phyloP scores from a whole-genome alignment of 2,888 invertebrate species.

The Andrena minutula region DNA sequence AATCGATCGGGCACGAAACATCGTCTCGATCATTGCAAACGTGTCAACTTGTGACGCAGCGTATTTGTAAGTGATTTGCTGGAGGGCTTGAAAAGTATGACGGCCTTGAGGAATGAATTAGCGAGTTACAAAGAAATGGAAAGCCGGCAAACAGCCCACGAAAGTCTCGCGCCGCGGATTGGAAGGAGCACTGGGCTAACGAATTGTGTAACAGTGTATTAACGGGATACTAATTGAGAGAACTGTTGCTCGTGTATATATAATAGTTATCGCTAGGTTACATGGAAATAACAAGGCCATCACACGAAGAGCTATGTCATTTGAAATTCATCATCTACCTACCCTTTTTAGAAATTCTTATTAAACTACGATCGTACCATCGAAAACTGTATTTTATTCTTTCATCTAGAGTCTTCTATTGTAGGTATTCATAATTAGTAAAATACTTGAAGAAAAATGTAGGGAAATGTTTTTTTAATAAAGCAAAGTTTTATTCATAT shows the following conservation, averaged over 20 bases:
- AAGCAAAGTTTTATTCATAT: too few relatives aligned
- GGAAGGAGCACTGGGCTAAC: constrained; percentile 61
- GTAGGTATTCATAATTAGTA: too few relatives aligned
- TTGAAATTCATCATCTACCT: neutral
- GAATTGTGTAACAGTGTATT: constrained; percentile 76
- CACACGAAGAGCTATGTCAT: neutral
- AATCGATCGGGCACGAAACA: neutral
- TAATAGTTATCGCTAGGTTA: constrained; percentile 70
- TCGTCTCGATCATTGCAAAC: constrained; percentile 10
- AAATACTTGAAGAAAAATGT: too few relatives aligned
- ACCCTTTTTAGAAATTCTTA: neutral
- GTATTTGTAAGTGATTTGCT: constrained; percentile 22
- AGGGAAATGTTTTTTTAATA: neutral
- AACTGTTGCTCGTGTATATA: constrained; percentile 69
- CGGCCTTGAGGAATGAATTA: constrained; percentile 68
- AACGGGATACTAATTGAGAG: constrained; percentile 74
- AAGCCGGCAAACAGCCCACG: constrained; percentile 55
- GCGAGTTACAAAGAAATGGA: constrained; percentile 65
- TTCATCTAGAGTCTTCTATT: too few relatives aligned
- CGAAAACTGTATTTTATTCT: too few relatives aligned
- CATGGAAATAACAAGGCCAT: constrained; percentile 63
- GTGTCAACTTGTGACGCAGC: constrained; percentile 8
- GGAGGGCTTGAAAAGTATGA: constrained; percentile 51
- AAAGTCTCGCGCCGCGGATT: constrained; percentile 50
- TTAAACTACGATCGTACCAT: too few relatives aligned